Evolutionary conservation across 2,113 vertebrate genomes (phyloP).

Genomic region (Platanista minor): DNA sequence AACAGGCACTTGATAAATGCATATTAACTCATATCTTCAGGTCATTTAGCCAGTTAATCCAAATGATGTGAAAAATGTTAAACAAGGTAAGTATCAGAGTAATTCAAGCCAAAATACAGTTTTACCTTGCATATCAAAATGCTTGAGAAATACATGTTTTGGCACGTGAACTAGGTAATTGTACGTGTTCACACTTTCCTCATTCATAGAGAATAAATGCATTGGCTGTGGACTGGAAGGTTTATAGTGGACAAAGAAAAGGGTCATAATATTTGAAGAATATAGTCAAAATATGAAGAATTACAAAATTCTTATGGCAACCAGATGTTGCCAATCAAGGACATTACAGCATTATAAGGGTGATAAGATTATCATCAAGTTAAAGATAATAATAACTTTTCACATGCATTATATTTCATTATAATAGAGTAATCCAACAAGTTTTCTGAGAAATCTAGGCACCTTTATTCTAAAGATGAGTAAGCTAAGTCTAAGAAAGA

Average conservation of each 20-base stretch:
- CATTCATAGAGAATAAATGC: background rate
- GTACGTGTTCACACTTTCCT: background rate
- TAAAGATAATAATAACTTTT: background rate
- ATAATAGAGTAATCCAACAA: background rate
- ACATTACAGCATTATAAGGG: background rate
- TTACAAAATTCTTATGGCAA: background rate
- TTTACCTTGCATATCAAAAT: background rate
- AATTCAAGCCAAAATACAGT: background rate
- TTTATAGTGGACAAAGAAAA: background rate
- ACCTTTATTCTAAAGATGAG: background rate
- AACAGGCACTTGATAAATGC: background rate
- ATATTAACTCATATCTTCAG: background rate
- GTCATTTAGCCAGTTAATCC: background rate
- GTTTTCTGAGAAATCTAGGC: background rate
- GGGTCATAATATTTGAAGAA: background rate
- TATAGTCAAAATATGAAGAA: slow-evolving; percentile 10
- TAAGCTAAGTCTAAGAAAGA: background rate
- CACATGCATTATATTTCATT: background rate
- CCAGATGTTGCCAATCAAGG: background rate
- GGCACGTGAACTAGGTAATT: background rate
- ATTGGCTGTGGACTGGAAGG: background rate
- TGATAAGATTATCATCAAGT: background rate
- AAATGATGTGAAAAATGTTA: background rate
- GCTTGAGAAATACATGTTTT: background rate
- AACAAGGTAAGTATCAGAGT: background rate